These are phyloP conservation scores for Scylla paramamosain DNA, from an alignment of 1,140 invertebrate species.

Conservation along the genomic window DNA sequence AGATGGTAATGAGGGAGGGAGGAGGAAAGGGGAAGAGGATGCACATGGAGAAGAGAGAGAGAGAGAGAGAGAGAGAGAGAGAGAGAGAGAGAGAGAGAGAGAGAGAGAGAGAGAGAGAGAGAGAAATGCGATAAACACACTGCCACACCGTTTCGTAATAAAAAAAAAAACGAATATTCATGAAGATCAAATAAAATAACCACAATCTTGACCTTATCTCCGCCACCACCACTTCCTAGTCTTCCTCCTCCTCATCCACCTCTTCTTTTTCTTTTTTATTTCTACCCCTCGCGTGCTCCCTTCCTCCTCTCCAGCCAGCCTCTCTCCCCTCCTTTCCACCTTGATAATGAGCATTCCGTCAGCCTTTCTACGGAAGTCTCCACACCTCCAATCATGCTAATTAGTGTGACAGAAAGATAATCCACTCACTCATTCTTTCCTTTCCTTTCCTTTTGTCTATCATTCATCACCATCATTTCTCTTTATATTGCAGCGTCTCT, in stretches of 20 bases:
- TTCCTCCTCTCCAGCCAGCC: neutral
- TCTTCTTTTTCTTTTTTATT: neutral
- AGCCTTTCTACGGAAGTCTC: neutral
- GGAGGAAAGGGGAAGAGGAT: neutral
- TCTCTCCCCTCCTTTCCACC: neutral
- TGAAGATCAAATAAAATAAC: neutral
- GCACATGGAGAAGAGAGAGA: neutral
- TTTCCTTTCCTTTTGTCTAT: neutral
- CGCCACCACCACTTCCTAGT: neutral
- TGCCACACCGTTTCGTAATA: neutral
- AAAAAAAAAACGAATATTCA: neutral
- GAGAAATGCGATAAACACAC: neutral
- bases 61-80: neutral
- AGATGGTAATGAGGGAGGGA: neutral
- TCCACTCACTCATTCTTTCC: neutral
- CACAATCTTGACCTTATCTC: neutral
- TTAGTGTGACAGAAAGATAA: no score
- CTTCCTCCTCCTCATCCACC: neutral
- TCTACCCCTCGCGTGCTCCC: neutral
- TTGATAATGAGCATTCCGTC: neutral
- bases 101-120: neutral
- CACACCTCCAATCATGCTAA: neutral
- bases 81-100: neutral
- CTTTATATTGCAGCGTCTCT: neutral
- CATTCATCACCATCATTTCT: neutral